Percentiles rank a stretch among this genome's conserved stretches.
phyloP scores from a whole-genome alignment of 2,113 vertebrate genomes.

The Orthochromis malagaraziensis region DNA sequence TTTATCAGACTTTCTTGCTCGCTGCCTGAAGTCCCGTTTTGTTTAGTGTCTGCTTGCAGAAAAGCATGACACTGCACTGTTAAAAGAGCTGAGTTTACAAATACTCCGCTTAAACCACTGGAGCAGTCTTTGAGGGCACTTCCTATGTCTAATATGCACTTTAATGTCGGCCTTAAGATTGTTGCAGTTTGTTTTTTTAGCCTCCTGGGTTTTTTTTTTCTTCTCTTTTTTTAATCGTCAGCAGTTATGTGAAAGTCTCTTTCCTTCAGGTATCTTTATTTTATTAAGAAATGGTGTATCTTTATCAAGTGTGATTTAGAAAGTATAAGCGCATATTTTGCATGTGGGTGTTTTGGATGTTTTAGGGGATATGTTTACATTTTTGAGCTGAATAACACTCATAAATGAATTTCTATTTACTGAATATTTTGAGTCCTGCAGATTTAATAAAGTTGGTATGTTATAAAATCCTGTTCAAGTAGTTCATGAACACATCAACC shows the following conservation, averaged over 20 bases:
- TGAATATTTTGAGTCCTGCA: neutral
- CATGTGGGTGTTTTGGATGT: neutral
- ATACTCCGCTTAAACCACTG: neutral
- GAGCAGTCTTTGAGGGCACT: neutral
- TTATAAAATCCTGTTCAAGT: neutral
- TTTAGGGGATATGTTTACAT: neutral
- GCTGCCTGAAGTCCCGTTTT: neutral
- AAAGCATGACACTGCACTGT: neutral
- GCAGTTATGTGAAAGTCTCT: neutral
- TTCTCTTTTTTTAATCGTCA: neutral
- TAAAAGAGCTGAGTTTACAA: neutral
- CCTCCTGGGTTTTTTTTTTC: no score
- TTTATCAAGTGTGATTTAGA: neutral
- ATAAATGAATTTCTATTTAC: neutral
- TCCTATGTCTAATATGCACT: neutral
- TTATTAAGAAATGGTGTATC: neutral
- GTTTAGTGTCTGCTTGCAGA: neutral
- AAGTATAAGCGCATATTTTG: neutral
- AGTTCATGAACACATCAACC: neutral
- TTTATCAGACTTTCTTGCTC: neutral
- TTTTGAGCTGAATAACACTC: neutral
- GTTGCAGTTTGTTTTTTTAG: neutral
- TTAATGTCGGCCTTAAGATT: neutral
- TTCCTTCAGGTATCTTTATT: neutral
- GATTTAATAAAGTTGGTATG: neutral